A percentile compares a stretch with the other conserved stretches of the same genome.
Evolutionary conservation across 2,113 vertebrate genomes (phyloP).

Genomic region (Mionectes macconnelli): DNA sequence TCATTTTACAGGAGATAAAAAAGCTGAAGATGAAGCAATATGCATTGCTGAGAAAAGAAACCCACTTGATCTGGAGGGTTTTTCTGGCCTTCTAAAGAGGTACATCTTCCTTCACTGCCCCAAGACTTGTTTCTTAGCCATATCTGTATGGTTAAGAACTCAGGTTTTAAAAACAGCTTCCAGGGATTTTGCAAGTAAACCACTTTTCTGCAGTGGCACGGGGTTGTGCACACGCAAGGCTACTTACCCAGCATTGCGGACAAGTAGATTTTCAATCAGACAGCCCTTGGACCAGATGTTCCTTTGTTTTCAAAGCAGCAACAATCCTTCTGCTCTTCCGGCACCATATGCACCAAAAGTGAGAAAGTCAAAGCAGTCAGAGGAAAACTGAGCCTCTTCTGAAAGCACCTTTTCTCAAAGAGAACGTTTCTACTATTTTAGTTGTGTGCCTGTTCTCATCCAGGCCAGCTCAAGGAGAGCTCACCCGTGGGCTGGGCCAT

Average conservation of each 20-base stretch:
- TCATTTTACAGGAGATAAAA: neutral
- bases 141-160: neutral
- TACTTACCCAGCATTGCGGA: neutral
- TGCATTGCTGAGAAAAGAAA: neutral
- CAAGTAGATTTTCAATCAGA: neutral
- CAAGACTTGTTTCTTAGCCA: neutral
- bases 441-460: neutral
- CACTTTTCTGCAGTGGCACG: neutral
- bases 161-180: neutral
- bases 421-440: neutral
- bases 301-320: neutral
- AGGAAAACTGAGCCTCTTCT: neutral
- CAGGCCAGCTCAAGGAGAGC: neutral
- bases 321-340: neutral
- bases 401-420: neutral
- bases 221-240: neutral
- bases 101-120: neutral
- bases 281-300: accelerated
- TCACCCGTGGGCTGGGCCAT: neutral
- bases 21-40: neutral
- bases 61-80: neutral
- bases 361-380: neutral
- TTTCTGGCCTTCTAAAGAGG: neutral
- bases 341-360: neutral
- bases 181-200: neutral